Evolutionary conservation across 2,888 invertebrate species (phyloP), one percentile per base, ranked within the genome.

Genomic region (Esperia sulphurella): DNA sequence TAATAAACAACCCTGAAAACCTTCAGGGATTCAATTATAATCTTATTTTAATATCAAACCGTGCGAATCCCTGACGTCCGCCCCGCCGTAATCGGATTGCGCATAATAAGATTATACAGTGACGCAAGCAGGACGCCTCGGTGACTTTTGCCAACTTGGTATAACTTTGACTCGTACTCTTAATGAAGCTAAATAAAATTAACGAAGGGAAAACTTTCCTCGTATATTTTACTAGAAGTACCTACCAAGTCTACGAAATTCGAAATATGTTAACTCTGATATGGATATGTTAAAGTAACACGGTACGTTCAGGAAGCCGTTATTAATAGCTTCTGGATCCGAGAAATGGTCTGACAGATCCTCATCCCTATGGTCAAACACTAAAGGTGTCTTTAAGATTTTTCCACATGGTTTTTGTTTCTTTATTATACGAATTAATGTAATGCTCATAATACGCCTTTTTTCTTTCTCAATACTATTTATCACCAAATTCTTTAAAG

Each of bases 61-160:
- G 2, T 13, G 61, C 56, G 52, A 50, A 49, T 52, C 52, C 55
- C 51, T 57, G 58, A 30, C 44, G 46, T 52, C 58, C 55, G 57
- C 54, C 65, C 54, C 63, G 52, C 53, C 54, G 54, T 79, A 84
- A 84, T 82, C 68, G 71, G 77, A 82, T 83, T 79, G 58, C 52
- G 47, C 51, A 48, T 72, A 76, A 76, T 72, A 57, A 70, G 74
- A 75, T 77, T 77, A 73, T 49, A 54, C 53, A 46, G 52, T 61
- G 65, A 62, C 62, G 61, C 46, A 62, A 61, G 61, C 46, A 49
- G 46, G 42, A 46, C 45, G 54, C 53, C 57, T 51, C 50, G 50
- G 45, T 39, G 14, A 39, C 39, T 8, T 33, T 33, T 8, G 7
- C 14, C 14, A 39, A 14, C 39, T 39, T 39, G 7, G 39, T 14